Conservation (phyloP, 2,113 vertebrate species). For the Cyanocitta stelleri region DNA sequence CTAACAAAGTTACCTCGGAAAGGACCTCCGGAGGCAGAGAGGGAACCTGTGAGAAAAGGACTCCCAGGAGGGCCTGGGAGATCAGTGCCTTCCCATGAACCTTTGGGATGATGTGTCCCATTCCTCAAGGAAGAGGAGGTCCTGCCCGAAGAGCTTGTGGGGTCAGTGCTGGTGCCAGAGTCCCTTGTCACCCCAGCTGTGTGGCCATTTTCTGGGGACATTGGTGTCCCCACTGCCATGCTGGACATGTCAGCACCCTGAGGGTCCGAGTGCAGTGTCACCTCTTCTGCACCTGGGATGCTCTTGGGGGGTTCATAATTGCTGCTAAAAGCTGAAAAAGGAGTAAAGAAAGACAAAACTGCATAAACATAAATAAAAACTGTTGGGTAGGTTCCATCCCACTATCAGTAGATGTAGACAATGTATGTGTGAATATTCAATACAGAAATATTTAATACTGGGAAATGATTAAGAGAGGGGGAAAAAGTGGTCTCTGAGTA, state of each 20-base stretch:
- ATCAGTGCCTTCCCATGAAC: fast-evolving
- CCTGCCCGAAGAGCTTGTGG: background rate
- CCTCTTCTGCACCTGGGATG: background rate
- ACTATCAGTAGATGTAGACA: background rate
- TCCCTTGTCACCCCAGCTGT: background rate
- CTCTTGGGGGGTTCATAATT: background rate
- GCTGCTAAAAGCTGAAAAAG: background rate
- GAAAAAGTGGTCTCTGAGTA: background rate
- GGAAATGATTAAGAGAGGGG: background rate
- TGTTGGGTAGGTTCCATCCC: background rate
- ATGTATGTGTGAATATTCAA: background rate
- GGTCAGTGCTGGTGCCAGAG: background rate
- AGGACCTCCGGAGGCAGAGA: background rate
- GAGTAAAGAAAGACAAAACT: background rate
- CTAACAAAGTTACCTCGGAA: background rate
- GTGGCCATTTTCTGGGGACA: background rate
- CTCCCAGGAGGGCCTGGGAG: fast-evolving
- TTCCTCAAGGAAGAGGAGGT: background rate
- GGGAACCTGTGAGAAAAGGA: background rate
- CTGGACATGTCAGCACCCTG: background rate
- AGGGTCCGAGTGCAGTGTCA: fast-evolving
- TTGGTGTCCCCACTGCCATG: fast-evolving
- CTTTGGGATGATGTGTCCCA: fast-evolving
- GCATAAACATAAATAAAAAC: background rate
- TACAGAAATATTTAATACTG: background rate